These are phyloP conservation scores for Speoplatyrhinus poulsoni DNA, from an alignment of 2,113 vertebrate genomes.

Conservation along the genomic window DNA sequence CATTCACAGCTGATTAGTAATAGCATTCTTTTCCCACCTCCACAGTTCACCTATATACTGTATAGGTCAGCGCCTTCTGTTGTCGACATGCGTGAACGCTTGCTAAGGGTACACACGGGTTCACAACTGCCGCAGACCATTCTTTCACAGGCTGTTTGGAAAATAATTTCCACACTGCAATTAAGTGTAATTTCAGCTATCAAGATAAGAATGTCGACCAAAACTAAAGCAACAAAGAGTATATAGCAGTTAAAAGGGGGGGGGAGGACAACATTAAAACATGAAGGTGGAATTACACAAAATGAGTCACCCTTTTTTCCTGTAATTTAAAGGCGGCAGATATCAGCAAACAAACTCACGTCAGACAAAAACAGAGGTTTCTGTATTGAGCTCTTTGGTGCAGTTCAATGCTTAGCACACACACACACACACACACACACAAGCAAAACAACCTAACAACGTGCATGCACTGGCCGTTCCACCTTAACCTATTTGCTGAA, in stretches of 20 bases:
- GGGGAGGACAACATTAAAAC: constrained; percentile 50
- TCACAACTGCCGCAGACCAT: constrained; percentile 29
- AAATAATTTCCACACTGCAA: constrained; percentile 55
- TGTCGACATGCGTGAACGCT: neutral
- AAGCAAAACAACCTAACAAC: neutral
- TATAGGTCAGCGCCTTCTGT: too few species aligned
- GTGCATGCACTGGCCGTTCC: constrained; percentile 17
- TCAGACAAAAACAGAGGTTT: constrained; percentile 17
- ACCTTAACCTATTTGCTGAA: constrained; percentile 31
- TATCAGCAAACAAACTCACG: constrained; percentile 46
- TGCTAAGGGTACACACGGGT: constrained; percentile 29
- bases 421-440: neutral
- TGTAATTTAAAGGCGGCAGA: constrained; percentile 59
- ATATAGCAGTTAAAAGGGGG: constrained; percentile 21
- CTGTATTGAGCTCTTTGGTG: constrained; percentile 5
- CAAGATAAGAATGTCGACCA: constrained; percentile 67
- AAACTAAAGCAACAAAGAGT: constrained; percentile 63
- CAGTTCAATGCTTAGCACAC: neutral
- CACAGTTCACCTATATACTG: too few species aligned
- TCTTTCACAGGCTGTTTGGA: constrained; percentile 40
- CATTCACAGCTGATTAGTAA: too few species aligned
- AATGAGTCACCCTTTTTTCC: constrained; percentile 56
- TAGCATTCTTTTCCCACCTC: too few species aligned
- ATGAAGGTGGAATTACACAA: constrained; percentile 71
- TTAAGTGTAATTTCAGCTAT: constrained; percentile 70